A percentile compares a stretch with the other conserved stretches of the same genome.
phyloP scores from a whole-genome alignment of 1,140 invertebrate genomes.

The Acromyrmex echinatior region DNA sequence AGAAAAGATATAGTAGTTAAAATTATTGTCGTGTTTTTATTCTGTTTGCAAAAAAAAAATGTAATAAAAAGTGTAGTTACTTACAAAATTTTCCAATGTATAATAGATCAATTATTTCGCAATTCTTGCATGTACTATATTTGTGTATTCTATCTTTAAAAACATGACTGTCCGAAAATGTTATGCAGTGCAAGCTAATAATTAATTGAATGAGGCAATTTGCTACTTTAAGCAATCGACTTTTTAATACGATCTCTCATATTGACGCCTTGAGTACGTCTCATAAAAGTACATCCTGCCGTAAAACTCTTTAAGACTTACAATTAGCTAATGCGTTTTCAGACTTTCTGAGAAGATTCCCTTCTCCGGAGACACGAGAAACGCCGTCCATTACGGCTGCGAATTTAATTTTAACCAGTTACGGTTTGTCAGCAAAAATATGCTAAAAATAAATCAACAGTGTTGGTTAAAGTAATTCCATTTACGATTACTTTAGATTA shows the following conservation, averaged over 20 bases:
- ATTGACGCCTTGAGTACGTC: slow-evolving; percentile 18
- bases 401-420: slow-evolving; percentile 31
- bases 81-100: background rate
- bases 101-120: background rate
- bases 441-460: background rate
- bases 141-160: background rate
- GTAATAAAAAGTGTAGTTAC: background rate
- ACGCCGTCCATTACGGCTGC: background rate
- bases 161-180: background rate
- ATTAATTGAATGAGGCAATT: slow-evolving; percentile 6
- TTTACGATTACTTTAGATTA: background rate
- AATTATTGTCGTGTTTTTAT: background rate
- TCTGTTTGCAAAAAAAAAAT: background rate
- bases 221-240: background rate
- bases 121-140: background rate
- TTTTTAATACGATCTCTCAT: slow-evolving; percentile 3
- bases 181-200: background rate
- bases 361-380: background rate
- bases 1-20: background rate
- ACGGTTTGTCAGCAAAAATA: slow-evolving; percentile 33
- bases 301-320: slow-evolving; percentile 30
- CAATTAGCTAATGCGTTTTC: slow-evolving; percentile 52
- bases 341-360: slow-evolving; percentile 19
- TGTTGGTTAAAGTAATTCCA: background rate
- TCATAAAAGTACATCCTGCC: slow-evolving; percentile 11